Evolutionary conservation across 2,888 invertebrate genomes (phyloP).

Genomic region (Boloria selene): DNA sequence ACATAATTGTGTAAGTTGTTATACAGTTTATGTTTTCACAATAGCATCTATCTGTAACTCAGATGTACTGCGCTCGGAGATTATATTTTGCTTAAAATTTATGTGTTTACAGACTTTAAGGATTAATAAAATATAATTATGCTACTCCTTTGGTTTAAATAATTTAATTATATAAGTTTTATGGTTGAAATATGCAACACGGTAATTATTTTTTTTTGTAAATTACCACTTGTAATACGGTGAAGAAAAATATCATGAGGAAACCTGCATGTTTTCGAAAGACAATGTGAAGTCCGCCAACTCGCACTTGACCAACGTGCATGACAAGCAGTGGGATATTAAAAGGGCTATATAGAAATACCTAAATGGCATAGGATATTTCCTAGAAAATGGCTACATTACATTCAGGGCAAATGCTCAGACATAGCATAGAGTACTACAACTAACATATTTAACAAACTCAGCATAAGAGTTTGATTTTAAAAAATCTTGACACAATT

Average conservation of each 20-base stretch:
- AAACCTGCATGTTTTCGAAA: no score
- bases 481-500: conserved; percentile 50
- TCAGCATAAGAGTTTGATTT: conserved; percentile 31
- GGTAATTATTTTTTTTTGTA: no score
- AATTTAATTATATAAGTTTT: no score
- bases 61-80: conserved; percentile 23
- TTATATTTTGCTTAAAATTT: conserved; percentile 19
- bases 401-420: not conserved
- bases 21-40: conserved; percentile 75
- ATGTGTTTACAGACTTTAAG: conserved; percentile 1
- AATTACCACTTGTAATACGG: no score
- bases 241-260: no score
- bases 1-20: conserved; percentile 78
- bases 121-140: not conserved
- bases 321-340: no score
- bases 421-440: not conserved
- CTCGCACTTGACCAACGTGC: no score
- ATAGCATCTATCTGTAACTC: conserved; percentile 56
- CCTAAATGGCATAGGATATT: no score
- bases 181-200: no score
- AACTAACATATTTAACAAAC: conserved; percentile 14
- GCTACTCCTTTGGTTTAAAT: no score
- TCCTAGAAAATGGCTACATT: not conserved
- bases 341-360: no score
- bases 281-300: no score